Evolutionary conservation across 2,113 vertebrate species (phyloP), one percentile per base, ranked within the genome.

Genomic region (Limanda limanda): DNA sequence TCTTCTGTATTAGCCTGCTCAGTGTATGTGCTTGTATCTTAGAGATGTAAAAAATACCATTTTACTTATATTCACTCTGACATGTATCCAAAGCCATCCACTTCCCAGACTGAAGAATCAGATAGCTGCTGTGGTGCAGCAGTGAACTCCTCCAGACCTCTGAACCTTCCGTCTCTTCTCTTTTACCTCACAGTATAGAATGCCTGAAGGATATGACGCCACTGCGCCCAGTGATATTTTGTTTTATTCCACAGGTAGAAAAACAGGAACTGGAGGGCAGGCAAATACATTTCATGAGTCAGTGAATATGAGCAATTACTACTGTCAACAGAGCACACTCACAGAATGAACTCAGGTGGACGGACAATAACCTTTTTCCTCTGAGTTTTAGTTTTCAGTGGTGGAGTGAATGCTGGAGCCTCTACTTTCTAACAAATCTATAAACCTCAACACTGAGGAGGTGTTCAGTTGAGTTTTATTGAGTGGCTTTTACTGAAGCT

Each of bases 81-180:
- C 89, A 94, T 96, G 95, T 94, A 89, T 78, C 87, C 89, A 93
- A 93, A 91, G 78, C 54, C 85, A 74, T 92, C 86, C 91, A 88
- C 72, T 61, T 58, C 70, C 76, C 93, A 87, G 92, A 76, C 74
- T 23, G 21, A 27, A 66, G 40, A 48, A n/a, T 42, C 40, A 57
- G 31, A 84, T 82, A 86, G 88, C 78, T 87, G 91, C 37, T 31
- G 31, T 25, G 94, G 94, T 78, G 77, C 88, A 83, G 87, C 15
- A 81, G 61, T 87, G 82, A 86, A 82, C 61, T 89, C 64, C 24
- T 45, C 5, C 27, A 37, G 75, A 87, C 77, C 85, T 79, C 81
- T 80, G 77, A 83, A 81, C 80, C 76, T 51, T 45, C 40, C 15
- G 72, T 89, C 85, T 73, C 62, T 68, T 75, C 68, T 62, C 61